Base-by-base conservation (phyloP, 2,888 invertebrate species). In the Rhamnusium bicolor region DNA sequence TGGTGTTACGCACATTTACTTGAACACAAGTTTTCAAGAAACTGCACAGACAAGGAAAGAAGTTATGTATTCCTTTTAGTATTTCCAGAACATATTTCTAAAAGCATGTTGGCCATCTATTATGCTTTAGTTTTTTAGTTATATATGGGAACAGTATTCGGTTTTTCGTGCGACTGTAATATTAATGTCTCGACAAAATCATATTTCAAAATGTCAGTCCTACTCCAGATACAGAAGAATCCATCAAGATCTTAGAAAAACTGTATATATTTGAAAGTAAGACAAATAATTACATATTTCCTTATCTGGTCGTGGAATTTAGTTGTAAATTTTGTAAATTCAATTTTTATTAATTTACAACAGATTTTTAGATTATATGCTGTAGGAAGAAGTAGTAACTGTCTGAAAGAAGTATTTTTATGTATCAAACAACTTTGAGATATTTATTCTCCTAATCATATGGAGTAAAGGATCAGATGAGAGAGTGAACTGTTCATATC, bases 61-160 rank as follows among this genome's bases (percentile, higher is more conserved):
- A 58, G 58, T 58, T 58, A 58, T 58, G 58, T 58, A 32, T 58
- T 19, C 58, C 58, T 58, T 58, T 58, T 58, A 58, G 58, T 58
- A 58, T 58, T 58, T 58, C 32, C 18, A 19, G 58, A 58, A 58
- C 58, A 58, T 58, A 58, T 58, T 32, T 58, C 58, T 58, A 19
- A 56, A 40, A 24, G 58, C 58, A 58, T 16, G 58, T 58, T 19
- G 58, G 32, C 32, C 58, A 58, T 58, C 18, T 58, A 58, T 58
- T 58, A 58, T 58, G 58, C 29, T 58, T 58, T 40, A 58, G 58
- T 40, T 58, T 58, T 58, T 58, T 58, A 58, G 58, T 56, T 56
- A 56, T 24, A 32, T 32, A 16, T 58, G 32, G 32, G 14, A 58
- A 32, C 32, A 16, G 32, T 32, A 58, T 32, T 7, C 32, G 32